Evolutionary conservation across 2,113 vertebrate genomes (phyloP).

Genomic region (Azemiops feae): DNA sequence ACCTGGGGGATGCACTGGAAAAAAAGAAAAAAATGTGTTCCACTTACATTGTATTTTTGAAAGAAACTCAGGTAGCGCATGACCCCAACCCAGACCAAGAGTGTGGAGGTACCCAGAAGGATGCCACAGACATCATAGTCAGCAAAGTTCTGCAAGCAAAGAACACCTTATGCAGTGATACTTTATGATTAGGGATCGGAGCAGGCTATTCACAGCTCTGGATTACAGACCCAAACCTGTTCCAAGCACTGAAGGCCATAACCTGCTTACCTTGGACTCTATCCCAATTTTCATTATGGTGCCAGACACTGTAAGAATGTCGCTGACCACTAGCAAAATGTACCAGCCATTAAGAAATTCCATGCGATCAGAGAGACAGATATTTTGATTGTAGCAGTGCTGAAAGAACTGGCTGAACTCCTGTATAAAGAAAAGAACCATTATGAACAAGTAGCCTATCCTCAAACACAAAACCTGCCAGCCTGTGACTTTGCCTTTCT

Average conservation of each 20-base stretch:
- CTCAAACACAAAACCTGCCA: not conserved
- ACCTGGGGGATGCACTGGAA: no score
- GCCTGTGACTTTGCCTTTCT: not conserved
- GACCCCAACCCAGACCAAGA: slow-evolving; percentile 93
- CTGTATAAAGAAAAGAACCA: slow-evolving; percentile 44
- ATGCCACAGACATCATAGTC: slow-evolving; percentile 89
- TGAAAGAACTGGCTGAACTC: slow-evolving; percentile 82
- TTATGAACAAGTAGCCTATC: not conserved
- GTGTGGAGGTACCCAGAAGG: slow-evolving; percentile 87
- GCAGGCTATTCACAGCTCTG: not conserved
- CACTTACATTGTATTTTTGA: slow-evolving; percentile 90
- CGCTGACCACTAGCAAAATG: slow-evolving; percentile 87
- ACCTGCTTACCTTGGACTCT: slow-evolving; percentile 81
- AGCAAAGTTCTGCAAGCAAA: slow-evolving; percentile 75
- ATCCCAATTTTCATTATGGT: slow-evolving; percentile 94
- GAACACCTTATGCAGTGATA: not conserved
- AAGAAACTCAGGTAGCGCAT: slow-evolving; percentile 95
- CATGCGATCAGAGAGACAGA: slow-evolving; percentile 78
- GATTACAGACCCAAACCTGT: no score
- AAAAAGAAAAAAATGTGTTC: accelerated
- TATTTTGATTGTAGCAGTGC: slow-evolving; percentile 57
- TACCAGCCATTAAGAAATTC: slow-evolving; percentile 97
- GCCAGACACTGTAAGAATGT: slow-evolving; percentile 84
- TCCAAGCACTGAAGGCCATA: not conserved
- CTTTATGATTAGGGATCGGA: not conserved